Percentiles rank a stretch among this genome's conserved stretches.
phyloP scores from a whole-genome alignment of 2,888 invertebrate genomes.

The Drosophila testacea region DNA sequence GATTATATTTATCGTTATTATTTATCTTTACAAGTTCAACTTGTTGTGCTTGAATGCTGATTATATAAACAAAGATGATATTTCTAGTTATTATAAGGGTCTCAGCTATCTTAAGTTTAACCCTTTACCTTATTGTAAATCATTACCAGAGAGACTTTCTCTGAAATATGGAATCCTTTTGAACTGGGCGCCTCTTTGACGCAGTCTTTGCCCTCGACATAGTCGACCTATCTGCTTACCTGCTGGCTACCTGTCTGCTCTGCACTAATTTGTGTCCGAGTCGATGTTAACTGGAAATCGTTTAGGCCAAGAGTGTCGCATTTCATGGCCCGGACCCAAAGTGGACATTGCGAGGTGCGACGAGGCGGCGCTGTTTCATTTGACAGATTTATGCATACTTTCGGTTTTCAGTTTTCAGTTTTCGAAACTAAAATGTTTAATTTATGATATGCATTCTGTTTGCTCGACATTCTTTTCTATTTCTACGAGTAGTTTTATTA shows the following conservation, averaged over 20 bases:
- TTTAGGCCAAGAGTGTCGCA: constrained; percentile 68
- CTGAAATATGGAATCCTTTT: constrained; percentile 43
- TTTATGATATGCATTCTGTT: constrained; percentile 59
- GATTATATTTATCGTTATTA: no score
- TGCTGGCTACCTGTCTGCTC: constrained; percentile 52
- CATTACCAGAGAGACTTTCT: constrained; percentile 33
- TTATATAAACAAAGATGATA: background rate
- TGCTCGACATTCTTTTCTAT: constrained; percentile 40
- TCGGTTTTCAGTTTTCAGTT: constrained; percentile 18
- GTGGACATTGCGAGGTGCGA: constrained; percentile 10
- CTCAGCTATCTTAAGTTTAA: background rate
- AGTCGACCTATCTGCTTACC: constrained; percentile 42
- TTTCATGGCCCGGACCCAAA: constrained; percentile 47
- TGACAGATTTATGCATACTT: constrained; percentile 73
- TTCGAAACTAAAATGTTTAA: constrained; percentile 35
- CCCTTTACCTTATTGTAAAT: constrained; percentile 35
- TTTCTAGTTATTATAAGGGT: constrained; percentile 1
- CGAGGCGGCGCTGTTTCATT: constrained; percentile 48
- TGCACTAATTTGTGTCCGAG: constrained; percentile 63
- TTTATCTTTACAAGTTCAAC: no score
- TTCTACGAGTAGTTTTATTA: constrained; percentile 33
- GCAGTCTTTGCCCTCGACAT: constrained; percentile 36
- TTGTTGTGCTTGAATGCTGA: no score
- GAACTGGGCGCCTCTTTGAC: constrained; percentile 55
- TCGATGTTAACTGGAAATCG: constrained; percentile 63